Evolutionary conservation across 2,113 vertebrate species (phyloP), one percentile per base, ranked within the genome.

Genomic region (Larimichthys crocea): DNA sequence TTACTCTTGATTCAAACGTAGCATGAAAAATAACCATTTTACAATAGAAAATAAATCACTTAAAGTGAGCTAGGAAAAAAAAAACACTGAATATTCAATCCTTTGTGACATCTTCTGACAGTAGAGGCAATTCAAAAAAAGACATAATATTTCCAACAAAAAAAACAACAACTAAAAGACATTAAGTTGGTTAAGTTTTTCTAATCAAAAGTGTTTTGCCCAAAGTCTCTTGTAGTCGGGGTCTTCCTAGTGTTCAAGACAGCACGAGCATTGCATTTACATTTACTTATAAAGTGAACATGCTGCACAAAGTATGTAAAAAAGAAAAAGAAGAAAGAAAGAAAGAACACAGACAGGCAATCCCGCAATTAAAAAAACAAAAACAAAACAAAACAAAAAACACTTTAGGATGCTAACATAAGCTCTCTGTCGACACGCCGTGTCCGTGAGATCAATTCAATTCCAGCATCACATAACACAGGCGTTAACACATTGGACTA

Each of bases 201-300:
- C 66, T 82, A 84, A 83, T 77, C 50, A 53, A 74, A 74, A 64
- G 20, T 55, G 50, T 79, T 77, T 68, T 52, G 46, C 64, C 57
- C 56, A 81, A 75, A 76, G 60, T 60, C 31, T 74, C 55, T 49
- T 44, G 46, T 56, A 40, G 16, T 49, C n/a, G 24, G 20, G 35
- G 24, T 64, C 87, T 69, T 78, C 46, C 82, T 85, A 91, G 88
- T 88, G 83, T 91, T 92, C 79, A 86, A 88, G 88, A 93, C 90
- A 92, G 84, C 80, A 89, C 65, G 5, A 92, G 86, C 91, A 80
- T 92, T 79, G 87, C 91, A 91, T 92, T 92, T 86, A 92, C 92
- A 94, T 90, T 83, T 84, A 91, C 89, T 92, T 76, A 94, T 81
- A 90, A 91, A 92, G 89, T 90, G 80, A 93, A 93, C 92, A 94